Conservation (phyloP, 2,113 vertebrate genomes). For the Himantopus leucocephalus region DNA sequence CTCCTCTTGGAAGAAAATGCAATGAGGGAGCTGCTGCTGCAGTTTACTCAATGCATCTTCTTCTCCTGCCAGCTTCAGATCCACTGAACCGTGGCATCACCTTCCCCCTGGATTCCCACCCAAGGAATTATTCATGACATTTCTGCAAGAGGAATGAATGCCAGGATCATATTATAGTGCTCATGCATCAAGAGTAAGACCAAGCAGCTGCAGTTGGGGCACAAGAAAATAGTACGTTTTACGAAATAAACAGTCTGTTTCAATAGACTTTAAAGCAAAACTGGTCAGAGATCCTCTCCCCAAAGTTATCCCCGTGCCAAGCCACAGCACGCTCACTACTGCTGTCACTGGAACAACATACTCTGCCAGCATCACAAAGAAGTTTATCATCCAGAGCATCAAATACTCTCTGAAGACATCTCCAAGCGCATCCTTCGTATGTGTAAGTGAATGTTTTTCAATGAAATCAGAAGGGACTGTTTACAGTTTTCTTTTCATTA, state of each 20-base stretch:
- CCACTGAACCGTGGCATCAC: rapidly evolving
- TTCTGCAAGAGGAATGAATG: neutral
- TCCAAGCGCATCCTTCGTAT: neutral
- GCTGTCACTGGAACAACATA: rapidly evolving
- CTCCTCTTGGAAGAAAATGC: neutral
- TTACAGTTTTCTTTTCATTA: neutral
- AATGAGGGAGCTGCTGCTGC: neutral
- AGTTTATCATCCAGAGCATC: neutral
- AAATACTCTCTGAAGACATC: neutral
- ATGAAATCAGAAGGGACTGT: neutral
- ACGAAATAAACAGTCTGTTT: neutral
- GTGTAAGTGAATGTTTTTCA: neutral
- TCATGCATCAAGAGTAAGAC: neutral
- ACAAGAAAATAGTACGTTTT: rapidly evolving
- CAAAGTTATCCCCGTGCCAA: neutral
- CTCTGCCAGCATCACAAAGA: neutral
- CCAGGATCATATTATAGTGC: neutral
- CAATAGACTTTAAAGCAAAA: neutral
- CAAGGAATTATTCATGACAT: neutral
- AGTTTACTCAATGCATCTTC: neutral
- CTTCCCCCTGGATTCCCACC: neutral
- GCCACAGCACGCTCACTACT: neutral
- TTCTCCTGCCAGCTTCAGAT: neutral
- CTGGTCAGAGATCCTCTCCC: neutral
- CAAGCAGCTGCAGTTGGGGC: neutral